Evolutionary conservation across 30 jellyfish, hydroid and myxozoan genomes (phyloP).

Genomic region (Turritopsis dohrnii): DNA sequence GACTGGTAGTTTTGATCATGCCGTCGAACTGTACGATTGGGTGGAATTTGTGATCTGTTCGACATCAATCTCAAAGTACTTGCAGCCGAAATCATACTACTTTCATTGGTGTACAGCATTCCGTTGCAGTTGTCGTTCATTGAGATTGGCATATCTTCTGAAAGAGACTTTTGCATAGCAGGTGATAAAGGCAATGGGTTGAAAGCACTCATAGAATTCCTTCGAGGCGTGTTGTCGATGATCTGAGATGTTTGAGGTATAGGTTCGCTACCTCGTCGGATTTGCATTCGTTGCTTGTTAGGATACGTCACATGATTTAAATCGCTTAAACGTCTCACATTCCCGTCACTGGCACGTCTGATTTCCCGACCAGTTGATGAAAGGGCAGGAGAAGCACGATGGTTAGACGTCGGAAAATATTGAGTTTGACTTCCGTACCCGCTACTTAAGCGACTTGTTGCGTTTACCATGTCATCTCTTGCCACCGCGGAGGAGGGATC

Average conservation of each 20-base stretch:
- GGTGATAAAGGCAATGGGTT: constrained; percentile 78
- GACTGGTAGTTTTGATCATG: background rate
- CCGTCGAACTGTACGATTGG: background rate
- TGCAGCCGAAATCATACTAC: constrained; percentile 19
- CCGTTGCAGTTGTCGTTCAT: background rate
- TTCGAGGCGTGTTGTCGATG: constrained; percentile 63
- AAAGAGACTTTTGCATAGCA: constrained; percentile 47
- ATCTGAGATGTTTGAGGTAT: constrained; percentile 20
- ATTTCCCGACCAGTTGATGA: constrained; percentile 46
- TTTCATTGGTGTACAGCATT: background rate
- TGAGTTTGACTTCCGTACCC: constrained; percentile 77
- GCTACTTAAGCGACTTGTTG: constrained; percentile 81
- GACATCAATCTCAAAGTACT: constrained; percentile 9
- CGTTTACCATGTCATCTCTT: background rate
- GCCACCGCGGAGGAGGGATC: background rate
- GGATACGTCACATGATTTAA: constrained; percentile 30
- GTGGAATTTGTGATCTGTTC: constrained; percentile 4
- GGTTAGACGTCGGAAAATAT: constrained; percentile 66
- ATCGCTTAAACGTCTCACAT: constrained; percentile 71
- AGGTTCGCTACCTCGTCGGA: constrained; percentile 93
- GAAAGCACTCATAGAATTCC: constrained; percentile 68
- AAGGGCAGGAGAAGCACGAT: constrained; percentile 64
- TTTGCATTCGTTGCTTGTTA: constrained; percentile 23
- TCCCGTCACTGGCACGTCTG: constrained; percentile 91
- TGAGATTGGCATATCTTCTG: background rate